Evolutionary conservation across 2,797 vertebrate genomes (phyloP).

Genomic region (Ciconia nigra): DNA sequence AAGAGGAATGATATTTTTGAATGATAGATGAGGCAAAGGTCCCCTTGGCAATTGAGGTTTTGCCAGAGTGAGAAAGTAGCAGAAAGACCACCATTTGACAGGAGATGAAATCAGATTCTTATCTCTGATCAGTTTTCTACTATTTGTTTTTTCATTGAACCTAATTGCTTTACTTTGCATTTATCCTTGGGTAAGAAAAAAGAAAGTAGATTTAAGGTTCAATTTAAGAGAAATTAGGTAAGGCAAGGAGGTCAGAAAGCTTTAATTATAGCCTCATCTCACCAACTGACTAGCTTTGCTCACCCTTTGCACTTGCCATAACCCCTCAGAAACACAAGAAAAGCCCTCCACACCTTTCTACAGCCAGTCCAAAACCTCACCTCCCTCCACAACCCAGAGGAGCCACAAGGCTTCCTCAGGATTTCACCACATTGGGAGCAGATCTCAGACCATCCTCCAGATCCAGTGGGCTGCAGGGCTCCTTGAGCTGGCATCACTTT

Average conservation of each 20-base stretch:
- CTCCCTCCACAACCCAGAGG: not conserved
- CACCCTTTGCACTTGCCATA: not conserved
- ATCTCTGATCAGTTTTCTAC: not conserved
- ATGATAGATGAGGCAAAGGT: not conserved
- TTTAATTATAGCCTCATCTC: not conserved
- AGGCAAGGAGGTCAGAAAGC: not conserved
- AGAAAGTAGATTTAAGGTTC: not conserved
- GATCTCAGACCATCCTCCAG: not conserved
- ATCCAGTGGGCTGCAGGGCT: not conserved
- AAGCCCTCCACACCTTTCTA: not conserved
- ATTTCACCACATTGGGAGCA: not conserved
- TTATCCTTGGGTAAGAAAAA: constrained; percentile 28
- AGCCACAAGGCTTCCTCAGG: not conserved
- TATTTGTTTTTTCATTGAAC: not conserved
- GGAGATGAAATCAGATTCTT: not conserved
- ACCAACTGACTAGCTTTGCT: not conserved
- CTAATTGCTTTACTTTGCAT: constrained; percentile 23
- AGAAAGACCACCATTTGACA: not conserved
- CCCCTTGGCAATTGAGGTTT: not conserved
- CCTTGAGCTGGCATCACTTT: not conserved
- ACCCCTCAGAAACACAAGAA: not conserved
- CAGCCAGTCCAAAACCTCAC: not conserved
- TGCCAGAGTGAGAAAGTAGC: not conserved
- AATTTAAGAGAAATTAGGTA: not conserved
- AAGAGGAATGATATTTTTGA: not conserved